Evolutionary conservation across 1,140 invertebrate species (phyloP).

Genomic region (Bacillus rossius): DNA sequence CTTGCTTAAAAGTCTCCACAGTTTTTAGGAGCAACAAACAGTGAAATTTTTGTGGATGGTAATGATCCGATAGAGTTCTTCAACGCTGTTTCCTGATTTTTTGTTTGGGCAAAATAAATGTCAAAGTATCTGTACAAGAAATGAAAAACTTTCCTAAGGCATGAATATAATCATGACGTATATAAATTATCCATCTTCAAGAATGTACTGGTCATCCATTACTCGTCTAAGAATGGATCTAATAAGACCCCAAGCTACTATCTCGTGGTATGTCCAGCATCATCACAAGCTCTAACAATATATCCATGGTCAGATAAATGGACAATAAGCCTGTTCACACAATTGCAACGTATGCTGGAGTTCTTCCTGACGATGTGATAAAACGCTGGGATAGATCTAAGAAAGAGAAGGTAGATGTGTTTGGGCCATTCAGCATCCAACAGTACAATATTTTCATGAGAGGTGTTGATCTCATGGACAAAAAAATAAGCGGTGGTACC

Average conservation of each 20-base stretch:
- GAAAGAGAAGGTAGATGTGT: slow-evolving; percentile 24
- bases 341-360: slow-evolving; percentile 34
- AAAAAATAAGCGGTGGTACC: slow-evolving; percentile 25
- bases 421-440: slow-evolving; percentile 25
- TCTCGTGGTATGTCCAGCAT: slow-evolving; percentile 14
- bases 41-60: background rate
- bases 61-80: slow-evolving; percentile 15
- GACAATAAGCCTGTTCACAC: slow-evolving; percentile 29
- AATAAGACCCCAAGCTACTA: slow-evolving; percentile 20
- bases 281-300: slow-evolving; percentile 20
- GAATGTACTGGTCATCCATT: slow-evolving; percentile 19
- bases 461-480: slow-evolving; percentile 34
- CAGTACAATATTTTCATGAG: slow-evolving; percentile 37
- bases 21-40: background rate
- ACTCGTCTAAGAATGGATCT: slow-evolving; percentile 8
- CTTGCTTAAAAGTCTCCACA: background rate
- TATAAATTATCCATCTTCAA: slow-evolving; percentile 12
- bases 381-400: slow-evolving; percentile 19
- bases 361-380: slow-evolving; percentile 24
- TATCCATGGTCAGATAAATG: slow-evolving; percentile 29
- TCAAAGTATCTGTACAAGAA: slow-evolving; percentile 9
- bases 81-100: slow-evolving; percentile 6
- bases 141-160: slow-evolving; percentile 12
- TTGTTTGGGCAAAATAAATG: slow-evolving; percentile 7
- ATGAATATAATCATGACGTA: slow-evolving; percentile 20